Evolutionary conservation across 2,113 vertebrate species (phyloP), one percentile per base, ranked within the genome.

Genomic region (Camelus dromedarius): DNA sequence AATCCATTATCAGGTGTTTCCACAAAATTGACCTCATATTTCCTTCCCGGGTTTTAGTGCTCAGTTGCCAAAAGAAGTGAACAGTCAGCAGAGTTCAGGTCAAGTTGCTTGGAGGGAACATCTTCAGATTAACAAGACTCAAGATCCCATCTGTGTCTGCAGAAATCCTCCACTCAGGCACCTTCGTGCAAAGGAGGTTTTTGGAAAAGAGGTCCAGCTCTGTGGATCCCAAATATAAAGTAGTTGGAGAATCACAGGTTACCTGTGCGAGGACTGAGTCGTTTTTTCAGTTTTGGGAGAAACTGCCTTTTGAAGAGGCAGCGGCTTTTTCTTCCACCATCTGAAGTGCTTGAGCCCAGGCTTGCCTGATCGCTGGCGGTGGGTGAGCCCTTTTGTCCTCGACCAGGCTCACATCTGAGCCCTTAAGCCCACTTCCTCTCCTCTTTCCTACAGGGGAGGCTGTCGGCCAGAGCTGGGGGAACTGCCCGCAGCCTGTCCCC

Each of bases 1-100:
- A 84, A 90, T 93, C 54, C 81, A 56, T 94, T 81, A 91, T 89
- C 54, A 85, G 76, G 50, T 77, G 58, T 91, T 91, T 73, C 80
- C 20, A 87, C 30, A 83, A 73, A 90, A 42, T 8, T 84, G 89
- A 66, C 76, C 70, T 93, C 52, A 2, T 70, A 42, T 48, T 93
- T 93, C 66, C 81, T 97, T 82, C 87, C 77, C 0, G 2, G 24
- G n/a, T 73, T 87, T 87, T 42, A 50, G 64, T 30, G 8, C 60
- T 73, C 50, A 20, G 20, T 54, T 88, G 64, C 72, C 58, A 86
- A 50, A 76, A 88, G 69, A 84, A 89, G 64, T 48, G 80, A 70
- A 42, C 80, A 91, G 67, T 77, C 67, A 73, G 70, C 46, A 72
- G 64, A 26, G 54, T 76, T 54, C 24, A 62, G 42, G 70, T 80